These are phyloP conservation scores for Phoxinus phoxinus DNA, from an alignment of 2,113 vertebrate species.

Conservation along the genomic window DNA sequence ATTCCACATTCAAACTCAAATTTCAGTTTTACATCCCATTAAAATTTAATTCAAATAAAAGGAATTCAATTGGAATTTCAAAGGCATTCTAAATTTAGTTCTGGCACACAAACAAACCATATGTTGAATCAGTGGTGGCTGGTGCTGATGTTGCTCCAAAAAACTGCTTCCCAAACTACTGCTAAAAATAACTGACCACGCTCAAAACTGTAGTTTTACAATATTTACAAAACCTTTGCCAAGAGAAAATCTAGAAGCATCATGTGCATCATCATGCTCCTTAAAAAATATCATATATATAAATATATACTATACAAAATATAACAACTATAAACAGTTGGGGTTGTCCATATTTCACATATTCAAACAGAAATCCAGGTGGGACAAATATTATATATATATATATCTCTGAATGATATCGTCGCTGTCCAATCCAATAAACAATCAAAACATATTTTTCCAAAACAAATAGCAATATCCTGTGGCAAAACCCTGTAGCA, in stretches of 20 bases:
- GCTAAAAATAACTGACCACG: background rate
- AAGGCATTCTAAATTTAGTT: background rate
- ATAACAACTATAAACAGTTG: too few species aligned
- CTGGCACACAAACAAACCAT: constrained; percentile 2
- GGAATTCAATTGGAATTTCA: background rate
- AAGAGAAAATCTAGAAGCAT: background rate
- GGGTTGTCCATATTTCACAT: too few species aligned
- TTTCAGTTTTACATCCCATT: background rate
- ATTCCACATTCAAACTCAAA: background rate
- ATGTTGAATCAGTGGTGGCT: background rate
- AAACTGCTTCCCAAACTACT: background rate
- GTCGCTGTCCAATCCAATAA: background rate
- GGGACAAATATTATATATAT: background rate
- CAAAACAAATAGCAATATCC: background rate
- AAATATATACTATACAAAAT: too few species aligned
- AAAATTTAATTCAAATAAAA: background rate
- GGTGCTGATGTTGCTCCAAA: background rate
- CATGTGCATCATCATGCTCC: background rate
- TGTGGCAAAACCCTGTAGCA: background rate
- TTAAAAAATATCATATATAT: background rate
- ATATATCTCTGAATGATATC: background rate
- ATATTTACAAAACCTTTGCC: background rate
- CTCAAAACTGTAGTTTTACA: background rate
- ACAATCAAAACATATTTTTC: background rate
- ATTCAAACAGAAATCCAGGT: too few species aligned